Conservation (phyloP, 1,140 invertebrate genomes). For the Lerema accius region DNA sequence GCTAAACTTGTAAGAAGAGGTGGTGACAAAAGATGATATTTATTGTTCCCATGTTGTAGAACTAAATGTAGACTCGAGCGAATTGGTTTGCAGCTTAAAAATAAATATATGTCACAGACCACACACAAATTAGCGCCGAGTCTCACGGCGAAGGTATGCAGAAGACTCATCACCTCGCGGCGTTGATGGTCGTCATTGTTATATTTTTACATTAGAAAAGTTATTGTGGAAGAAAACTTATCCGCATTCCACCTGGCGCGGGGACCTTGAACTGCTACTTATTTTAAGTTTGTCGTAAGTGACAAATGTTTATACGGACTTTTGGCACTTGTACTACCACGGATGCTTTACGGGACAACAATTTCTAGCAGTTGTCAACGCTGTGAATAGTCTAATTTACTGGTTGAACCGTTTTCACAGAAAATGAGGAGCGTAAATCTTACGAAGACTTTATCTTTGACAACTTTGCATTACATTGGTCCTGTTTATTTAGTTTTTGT, state of each 20-base stretch:
- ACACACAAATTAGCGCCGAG: background rate
- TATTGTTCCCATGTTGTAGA: too few species aligned
- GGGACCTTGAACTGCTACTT: too few species aligned
- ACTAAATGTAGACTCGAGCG: too few species aligned
- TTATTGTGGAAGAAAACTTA: background rate
- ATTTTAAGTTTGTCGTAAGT: too few species aligned
- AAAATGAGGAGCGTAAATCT: background rate
- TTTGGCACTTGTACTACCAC: too few species aligned
- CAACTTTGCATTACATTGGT: constrained; percentile 7
- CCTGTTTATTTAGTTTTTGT: constrained; percentile 21
- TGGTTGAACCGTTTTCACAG: too few species aligned
- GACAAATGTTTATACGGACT: too few species aligned
- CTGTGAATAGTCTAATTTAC: too few species aligned
- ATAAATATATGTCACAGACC: background rate
- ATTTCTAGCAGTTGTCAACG: too few species aligned
- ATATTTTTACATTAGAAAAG: background rate
- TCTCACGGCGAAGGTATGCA: background rate
- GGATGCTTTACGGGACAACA: too few species aligned
- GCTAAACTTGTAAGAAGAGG: too few species aligned
- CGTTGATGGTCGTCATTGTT: background rate
- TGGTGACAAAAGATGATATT: too few species aligned
- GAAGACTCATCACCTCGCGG: background rate
- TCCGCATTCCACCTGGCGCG: background rate
- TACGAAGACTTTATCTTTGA: background rate
- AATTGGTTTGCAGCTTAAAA: background rate